phyloP scores from a whole-genome alignment of 2,797 vertebrate species.

The Eptatretus atami region DNA sequence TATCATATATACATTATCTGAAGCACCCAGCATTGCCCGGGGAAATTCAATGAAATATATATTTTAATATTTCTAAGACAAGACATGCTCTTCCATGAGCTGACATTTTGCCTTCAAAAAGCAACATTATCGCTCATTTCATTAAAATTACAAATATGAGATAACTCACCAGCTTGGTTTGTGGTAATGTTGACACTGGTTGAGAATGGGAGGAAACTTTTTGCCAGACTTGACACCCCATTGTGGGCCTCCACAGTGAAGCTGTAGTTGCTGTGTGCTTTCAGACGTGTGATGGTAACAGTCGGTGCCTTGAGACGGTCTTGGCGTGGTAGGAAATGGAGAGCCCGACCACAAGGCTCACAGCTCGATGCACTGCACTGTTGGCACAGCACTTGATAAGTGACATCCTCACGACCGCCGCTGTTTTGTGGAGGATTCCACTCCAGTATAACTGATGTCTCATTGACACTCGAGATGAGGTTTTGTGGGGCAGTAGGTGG shows the following conservation, averaged over 20 bases:
- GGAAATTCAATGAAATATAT: too few relatives aligned
- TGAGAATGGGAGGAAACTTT: conserved; percentile 41
- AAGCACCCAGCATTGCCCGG: too few relatives aligned
- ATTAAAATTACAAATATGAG: too few relatives aligned
- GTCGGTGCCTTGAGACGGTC: conserved; percentile 36
- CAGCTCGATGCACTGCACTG: conserved; percentile 32
- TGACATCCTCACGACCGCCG: conserved; percentile 49
- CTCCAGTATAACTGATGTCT: conserved; percentile 56
- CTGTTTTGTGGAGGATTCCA: conserved; percentile 36
- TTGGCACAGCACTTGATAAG: conserved; percentile 88
- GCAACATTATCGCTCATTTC: too few relatives aligned
- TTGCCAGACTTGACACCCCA: conserved; percentile 58
- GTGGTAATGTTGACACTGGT: conserved; percentile 74
- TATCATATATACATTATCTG: too few relatives aligned
- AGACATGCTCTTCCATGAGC: too few relatives aligned
- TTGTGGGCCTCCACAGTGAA: conserved; percentile 80
- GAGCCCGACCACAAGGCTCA: conserved; percentile 62
- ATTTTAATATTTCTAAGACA: too few relatives aligned
- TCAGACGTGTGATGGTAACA: conserved; percentile 50
- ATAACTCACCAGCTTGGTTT: conserved; percentile 61
- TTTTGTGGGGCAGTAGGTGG: conserved; percentile 41
- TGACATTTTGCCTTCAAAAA: too few relatives aligned
- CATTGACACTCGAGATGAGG: conserved; percentile 71
- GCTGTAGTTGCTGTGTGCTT: conserved; percentile 77
- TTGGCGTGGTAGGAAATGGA: conserved; percentile 55